These are phyloP conservation scores for Mactra quadrangularis DNA, from an alignment of 1,140 invertebrate genomes.

Conservation along the genomic window DNA sequence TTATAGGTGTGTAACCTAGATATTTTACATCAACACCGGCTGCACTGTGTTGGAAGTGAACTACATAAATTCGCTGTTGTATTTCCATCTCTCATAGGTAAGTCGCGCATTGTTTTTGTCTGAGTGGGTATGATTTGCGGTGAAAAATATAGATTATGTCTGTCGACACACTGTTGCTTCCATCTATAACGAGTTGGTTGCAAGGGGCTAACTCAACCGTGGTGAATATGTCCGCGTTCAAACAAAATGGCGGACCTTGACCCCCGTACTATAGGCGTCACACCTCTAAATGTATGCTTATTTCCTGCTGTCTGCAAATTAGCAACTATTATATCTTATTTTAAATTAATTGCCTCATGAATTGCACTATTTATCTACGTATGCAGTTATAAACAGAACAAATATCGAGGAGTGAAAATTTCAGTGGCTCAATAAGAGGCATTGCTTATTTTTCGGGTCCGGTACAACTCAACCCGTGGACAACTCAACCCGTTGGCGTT, in stretches of 20 bases:
- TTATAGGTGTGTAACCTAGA: too few species aligned
- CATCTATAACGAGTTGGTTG: not conserved
- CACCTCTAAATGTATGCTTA: not conserved
- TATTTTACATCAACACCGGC: not conserved
- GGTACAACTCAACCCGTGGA: too few species aligned
- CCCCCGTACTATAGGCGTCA: too few species aligned
- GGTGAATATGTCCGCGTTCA: conserved; percentile 12
- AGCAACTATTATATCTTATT: not conserved
- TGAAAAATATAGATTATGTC: not conserved
- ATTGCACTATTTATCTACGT: not conserved
- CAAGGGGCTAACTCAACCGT: not conserved
- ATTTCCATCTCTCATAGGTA: not conserved
- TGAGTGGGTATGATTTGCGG: not conserved
- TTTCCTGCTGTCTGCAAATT: not conserved
- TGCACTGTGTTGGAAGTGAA: conserved; percentile 22
- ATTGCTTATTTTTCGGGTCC: too few species aligned
- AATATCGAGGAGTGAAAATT: too few species aligned
- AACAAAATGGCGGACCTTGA: conserved; percentile 23
- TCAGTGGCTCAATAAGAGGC: too few species aligned
- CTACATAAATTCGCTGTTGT: not conserved
- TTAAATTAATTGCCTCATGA: too few species aligned
- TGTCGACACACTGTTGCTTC: not conserved
- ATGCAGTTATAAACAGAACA: too few species aligned
- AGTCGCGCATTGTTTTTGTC: too few species aligned
- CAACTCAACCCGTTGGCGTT: too few species aligned